Evolutionary conservation across 2,113 vertebrate species (phyloP).

Genomic region (Nothobranchius furzeri): DNA sequence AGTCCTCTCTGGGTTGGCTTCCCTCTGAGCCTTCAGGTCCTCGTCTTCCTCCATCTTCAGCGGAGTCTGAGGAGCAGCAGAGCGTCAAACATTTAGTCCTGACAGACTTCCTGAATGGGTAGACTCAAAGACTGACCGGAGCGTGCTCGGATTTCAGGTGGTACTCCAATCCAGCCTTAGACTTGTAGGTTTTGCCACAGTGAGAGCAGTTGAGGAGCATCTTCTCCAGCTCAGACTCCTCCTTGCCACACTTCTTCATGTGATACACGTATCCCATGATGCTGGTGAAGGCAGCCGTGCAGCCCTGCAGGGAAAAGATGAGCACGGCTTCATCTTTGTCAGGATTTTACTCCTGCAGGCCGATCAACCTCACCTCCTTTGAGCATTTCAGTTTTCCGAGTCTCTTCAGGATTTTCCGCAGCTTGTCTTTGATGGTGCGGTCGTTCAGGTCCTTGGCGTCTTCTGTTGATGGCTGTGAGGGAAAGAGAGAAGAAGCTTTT

Average conservation of each 20-base stretch:
- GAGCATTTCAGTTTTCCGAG: slow-evolving; percentile 91
- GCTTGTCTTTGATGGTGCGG: slow-evolving; percentile 85
- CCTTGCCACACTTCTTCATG: slow-evolving; percentile 91
- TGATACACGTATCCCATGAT: slow-evolving; percentile 96
- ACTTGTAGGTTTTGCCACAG: slow-evolving; percentile 90
- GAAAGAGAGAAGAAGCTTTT: not conserved
- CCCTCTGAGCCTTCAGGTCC: slow-evolving; percentile 75
- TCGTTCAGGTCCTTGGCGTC: slow-evolving; percentile 83
- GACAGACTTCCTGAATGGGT: not conserved
- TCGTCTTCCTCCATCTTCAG: slow-evolving; percentile 65
- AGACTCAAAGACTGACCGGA: slow-evolving; percentile 80
- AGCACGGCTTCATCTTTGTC: not conserved
- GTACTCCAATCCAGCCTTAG: slow-evolving; percentile 91
- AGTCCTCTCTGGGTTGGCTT: slow-evolving; percentile 76
- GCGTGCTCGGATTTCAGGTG: slow-evolving; percentile 91
- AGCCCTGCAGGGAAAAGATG: slow-evolving; percentile 78
- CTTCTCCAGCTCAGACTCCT: slow-evolving; percentile 89
- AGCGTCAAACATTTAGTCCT: not conserved
- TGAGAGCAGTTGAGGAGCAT: slow-evolving; percentile 89
- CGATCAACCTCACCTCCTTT: slow-evolving; percentile 79
- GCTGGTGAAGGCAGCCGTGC: slow-evolving; percentile 90
- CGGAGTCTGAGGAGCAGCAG: slow-evolving; percentile 45
- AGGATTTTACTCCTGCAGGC: not conserved
- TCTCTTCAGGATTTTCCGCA: slow-evolving; percentile 90
- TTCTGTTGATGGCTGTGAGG: slow-evolving; percentile 81